These are phyloP conservation scores for Suricata suricatta DNA, from an alignment of 2,113 vertebrate genomes.

Conservation along the genomic window DNA sequence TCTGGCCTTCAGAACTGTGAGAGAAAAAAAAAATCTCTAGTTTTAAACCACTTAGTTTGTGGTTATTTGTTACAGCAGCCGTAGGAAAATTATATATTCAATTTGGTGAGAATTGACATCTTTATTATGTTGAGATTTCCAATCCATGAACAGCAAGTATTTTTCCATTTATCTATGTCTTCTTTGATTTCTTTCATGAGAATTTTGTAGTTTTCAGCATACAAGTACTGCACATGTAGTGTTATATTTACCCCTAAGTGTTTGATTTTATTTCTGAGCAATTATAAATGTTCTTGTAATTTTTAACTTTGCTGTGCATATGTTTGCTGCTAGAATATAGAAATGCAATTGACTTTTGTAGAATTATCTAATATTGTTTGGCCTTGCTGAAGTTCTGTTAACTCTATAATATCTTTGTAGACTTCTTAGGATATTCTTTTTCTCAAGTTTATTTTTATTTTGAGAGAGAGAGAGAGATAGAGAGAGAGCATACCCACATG, in stretches of 20 bases:
- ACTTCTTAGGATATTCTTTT: not conserved
- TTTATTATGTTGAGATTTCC: not conserved
- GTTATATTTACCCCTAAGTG: not conserved
- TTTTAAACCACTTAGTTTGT: not conserved
- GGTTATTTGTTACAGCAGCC: not conserved
- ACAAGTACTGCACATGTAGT: not conserved
- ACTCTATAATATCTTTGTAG: not conserved
- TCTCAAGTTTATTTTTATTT: too few species aligned
- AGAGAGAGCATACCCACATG: too few species aligned
- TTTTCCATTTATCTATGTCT: not conserved
- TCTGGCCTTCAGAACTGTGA: not conserved
- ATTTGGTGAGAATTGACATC: not conserved
- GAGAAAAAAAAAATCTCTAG: not conserved
- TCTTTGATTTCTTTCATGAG: not conserved
- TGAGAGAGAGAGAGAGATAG: too few species aligned
- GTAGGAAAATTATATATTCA: not conserved
- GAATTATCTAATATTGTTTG: not conserved
- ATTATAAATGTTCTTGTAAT: not conserved
- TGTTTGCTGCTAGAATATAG: not conserved
- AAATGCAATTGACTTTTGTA: not conserved
- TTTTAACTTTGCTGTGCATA: not conserved
- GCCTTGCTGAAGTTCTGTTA: not conserved
- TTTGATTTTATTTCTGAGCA: not conserved
- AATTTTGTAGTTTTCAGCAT: not conserved
- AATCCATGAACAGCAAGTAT: not conserved